Percentiles rank a stretch among this genome's conserved stretches.
Conservation (phyloP, 30 jellyfish, hydroid and myxozoan genomes). For the Catostylus mosaicus region DNA sequence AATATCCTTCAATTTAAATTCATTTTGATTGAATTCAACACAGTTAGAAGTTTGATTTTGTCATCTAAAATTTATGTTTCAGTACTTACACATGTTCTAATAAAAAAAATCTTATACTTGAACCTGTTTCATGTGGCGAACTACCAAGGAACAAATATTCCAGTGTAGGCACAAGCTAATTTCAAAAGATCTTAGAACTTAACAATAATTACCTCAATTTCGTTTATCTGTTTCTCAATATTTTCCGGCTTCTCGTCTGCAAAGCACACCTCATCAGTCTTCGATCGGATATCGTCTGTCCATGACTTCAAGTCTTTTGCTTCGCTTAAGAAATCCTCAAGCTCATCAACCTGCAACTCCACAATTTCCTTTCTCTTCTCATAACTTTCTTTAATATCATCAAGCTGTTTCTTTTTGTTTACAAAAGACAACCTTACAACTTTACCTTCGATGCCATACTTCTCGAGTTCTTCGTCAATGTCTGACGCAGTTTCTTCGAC, state of each 20-base stretch:
- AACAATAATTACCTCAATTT: conserved; percentile 51
- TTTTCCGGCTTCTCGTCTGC: conserved; percentile 63
- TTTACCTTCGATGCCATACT: conserved; percentile 55
- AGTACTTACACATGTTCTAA: too few relatives aligned
- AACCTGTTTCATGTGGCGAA: too few relatives aligned
- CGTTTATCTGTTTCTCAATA: conserved; percentile 64
- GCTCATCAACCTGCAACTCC: conserved; percentile 39
- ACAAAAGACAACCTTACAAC: conserved; percentile 54
- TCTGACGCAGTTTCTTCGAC: conserved; percentile 32
- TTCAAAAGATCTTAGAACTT: neutral
- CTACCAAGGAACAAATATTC: too few relatives aligned
- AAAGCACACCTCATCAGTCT: conserved; percentile 20
- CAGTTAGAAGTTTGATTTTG: too few relatives aligned
- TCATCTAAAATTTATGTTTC: too few relatives aligned
- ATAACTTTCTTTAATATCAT: conserved; percentile 52
- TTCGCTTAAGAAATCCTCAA: conserved; percentile 36
- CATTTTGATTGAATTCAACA: too few relatives aligned
- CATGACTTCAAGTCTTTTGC: conserved; percentile 32
- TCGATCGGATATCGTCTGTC: conserved; percentile 31
- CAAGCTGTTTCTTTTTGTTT: conserved; percentile 50
- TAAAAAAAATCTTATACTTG: too few relatives aligned
- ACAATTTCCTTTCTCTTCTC: conserved; percentile 51
- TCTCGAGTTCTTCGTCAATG: conserved; percentile 50
- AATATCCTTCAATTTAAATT: too few relatives aligned
- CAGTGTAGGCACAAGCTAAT: neutral